Evolutionary conservation across 2,113 vertebrate genomes (phyloP).

Genomic region (Pluvialis apricaria): DNA sequence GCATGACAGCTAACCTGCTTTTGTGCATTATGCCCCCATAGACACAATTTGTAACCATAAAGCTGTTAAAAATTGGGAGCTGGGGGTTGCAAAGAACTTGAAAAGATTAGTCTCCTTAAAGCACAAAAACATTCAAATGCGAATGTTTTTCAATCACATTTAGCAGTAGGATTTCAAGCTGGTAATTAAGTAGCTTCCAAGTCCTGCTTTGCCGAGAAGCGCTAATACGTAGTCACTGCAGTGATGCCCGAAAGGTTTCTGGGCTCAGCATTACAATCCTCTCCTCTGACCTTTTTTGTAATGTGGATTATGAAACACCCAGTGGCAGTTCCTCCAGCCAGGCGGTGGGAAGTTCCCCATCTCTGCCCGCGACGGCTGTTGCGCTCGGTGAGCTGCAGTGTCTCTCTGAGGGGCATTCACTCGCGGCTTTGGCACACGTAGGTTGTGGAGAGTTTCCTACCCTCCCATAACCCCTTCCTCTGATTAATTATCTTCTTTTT

Average conservation of each 20-base stretch:
- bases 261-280: neutral
- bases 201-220: neutral
- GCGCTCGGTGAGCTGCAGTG: neutral
- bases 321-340: neutral
- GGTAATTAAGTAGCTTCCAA: neutral
- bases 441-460: neutral
- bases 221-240: fast-evolving
- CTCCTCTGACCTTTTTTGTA: neutral
- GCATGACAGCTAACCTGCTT: fast-evolving
- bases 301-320: fast-evolving
- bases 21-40: neutral
- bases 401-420: neutral
- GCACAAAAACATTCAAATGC: neutral
- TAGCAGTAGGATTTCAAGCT: neutral
- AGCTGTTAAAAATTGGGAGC: neutral
- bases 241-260: neutral
- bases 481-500: neutral
- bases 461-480: neutral
- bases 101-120: neutral
- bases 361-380: neutral
- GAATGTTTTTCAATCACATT: neutral
- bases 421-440: fast-evolving
- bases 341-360: neutral
- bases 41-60: neutral
- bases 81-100: neutral